These are phyloP conservation scores for Nerophis lumbriciformis DNA, from an alignment of 2,113 vertebrate genomes.

Conservation along the genomic window DNA sequence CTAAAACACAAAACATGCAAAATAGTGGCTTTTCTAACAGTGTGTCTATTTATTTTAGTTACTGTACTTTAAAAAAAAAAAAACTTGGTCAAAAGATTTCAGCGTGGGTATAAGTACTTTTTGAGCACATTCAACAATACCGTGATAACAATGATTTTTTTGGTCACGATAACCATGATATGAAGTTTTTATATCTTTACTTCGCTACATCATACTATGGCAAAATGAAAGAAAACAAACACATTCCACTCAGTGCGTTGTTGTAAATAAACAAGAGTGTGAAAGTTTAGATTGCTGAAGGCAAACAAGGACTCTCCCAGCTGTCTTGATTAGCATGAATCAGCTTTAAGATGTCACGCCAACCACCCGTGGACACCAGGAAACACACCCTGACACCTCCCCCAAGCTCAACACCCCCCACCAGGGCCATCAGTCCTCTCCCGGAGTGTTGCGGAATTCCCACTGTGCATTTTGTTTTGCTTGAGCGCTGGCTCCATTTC, in stretches of 20 bases:
- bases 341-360: constrained; percentile 27
- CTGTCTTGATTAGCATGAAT: constrained; percentile 56
- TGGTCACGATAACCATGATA: too few relatives aligned
- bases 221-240: not conserved
- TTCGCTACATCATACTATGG: too few relatives aligned
- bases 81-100: too few relatives aligned
- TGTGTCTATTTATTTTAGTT: too few relatives aligned
- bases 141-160: too few relatives aligned
- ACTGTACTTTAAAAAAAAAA: too few relatives aligned
- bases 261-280: constrained; percentile 7
- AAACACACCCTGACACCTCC: constrained; percentile 5
- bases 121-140: too few relatives aligned
- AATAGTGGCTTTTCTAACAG: too few relatives aligned
- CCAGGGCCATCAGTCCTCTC: constrained; percentile 19
- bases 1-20: too few relatives aligned
- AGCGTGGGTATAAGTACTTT: too few relatives aligned
- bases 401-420: not conserved
- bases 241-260: not conserved
- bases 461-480: constrained; percentile 35
- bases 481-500: constrained; percentile 31
- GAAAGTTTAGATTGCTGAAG: constrained; percentile 42
- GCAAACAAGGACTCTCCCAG: constrained; percentile 38
- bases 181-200: too few relatives aligned
- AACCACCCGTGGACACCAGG: constrained; percentile 18
- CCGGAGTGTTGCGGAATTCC: constrained; percentile 22